Evolutionary conservation across 1,140 invertebrate species (phyloP), one percentile per base, ranked within the genome.

Genomic region (Cepaea nemoralis): DNA sequence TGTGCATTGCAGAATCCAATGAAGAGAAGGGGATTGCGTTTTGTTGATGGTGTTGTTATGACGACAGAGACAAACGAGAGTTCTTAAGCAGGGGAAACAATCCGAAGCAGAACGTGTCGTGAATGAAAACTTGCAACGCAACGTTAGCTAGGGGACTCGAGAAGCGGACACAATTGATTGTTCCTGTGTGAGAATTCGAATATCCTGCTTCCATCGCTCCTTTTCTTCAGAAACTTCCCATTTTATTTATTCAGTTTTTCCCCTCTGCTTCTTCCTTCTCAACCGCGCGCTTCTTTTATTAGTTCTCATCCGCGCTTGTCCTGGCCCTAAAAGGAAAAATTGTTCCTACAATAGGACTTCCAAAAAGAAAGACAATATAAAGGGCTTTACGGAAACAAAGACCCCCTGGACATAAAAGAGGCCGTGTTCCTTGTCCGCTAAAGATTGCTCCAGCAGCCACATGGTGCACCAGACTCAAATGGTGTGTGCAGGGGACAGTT

Each of bases 1-100:
- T 31, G 59, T 6, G 1, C 1, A 31, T 31, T 0, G 24, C 12
- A 55, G 22, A 55, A n/a, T 22, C 3, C 12, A n/a, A 55, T 14
- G 24, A 19, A 55, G 50, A 31, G n/a, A 19, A 8, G 5, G 59
- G 33, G 27, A 63, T 27, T 5, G n/a, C 5, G n/a, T 63, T 63
- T 63, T 63, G 59, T 63, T 63, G 59, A 63, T 63, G 27, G 10
- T 19, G 59, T 31, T 63, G 59, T 63, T 63, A 63, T 63, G 59
- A 63, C 59, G 27, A 31, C 59, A 31, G n/a, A 31, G n/a, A 63
- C 27, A 63, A 63, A 63, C 27, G 27, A 31, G 27, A 31, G 6
- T 31, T 63, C 27, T 27, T 27, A 31, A 10, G n/a, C 59, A 63
- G 33, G 59, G 59, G n/a, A 6, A 63, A 63, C n/a, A 31, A 31